These are phyloP conservation scores for Pelmatolapia mariae DNA, from an alignment of 2,113 vertebrate genomes.

Conservation along the genomic window DNA sequence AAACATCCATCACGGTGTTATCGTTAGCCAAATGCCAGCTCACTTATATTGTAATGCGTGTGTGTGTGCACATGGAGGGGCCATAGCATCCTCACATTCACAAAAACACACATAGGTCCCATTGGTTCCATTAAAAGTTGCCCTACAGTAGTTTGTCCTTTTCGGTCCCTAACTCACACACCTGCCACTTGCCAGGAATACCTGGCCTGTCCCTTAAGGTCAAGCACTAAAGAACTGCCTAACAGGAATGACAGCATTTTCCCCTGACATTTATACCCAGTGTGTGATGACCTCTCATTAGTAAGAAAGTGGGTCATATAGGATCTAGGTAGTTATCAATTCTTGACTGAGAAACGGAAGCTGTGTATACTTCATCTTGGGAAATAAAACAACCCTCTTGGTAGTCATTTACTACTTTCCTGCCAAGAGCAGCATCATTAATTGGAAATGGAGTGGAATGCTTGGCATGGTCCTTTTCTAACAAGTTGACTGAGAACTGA, in stretches of 20 bases:
- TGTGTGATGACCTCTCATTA: conserved; percentile 66
- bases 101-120: conserved; percentile 46
- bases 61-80: not conserved
- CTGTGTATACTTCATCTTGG: conserved; percentile 56
- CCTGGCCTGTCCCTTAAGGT: conserved; percentile 52
- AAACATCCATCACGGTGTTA: conserved; percentile 16
- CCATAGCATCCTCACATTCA: not conserved
- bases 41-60: not conserved
- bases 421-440: conserved; percentile 69
- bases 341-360: conserved; percentile 43
- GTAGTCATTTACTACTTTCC: conserved; percentile 59
- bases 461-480: conserved; percentile 58
- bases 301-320: conserved; percentile 60
- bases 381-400: conserved; percentile 63
- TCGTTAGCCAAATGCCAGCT: conserved; percentile 15
- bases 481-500: conserved; percentile 52
- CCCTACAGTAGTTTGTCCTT: conserved; percentile 61
- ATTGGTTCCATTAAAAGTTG: conserved; percentile 69
- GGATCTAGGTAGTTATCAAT: conserved; percentile 55
- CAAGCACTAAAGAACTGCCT: conserved; percentile 47
- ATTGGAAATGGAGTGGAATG: conserved; percentile 67
- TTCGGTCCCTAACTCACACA: conserved; percentile 48
- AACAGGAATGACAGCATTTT: conserved; percentile 48
- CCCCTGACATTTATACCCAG: conserved; percentile 37
- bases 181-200: conserved; percentile 52